Evolutionary conservation across 2,113 vertebrate genomes (phyloP).

Genomic region (Nyctereutes procyonoides): DNA sequence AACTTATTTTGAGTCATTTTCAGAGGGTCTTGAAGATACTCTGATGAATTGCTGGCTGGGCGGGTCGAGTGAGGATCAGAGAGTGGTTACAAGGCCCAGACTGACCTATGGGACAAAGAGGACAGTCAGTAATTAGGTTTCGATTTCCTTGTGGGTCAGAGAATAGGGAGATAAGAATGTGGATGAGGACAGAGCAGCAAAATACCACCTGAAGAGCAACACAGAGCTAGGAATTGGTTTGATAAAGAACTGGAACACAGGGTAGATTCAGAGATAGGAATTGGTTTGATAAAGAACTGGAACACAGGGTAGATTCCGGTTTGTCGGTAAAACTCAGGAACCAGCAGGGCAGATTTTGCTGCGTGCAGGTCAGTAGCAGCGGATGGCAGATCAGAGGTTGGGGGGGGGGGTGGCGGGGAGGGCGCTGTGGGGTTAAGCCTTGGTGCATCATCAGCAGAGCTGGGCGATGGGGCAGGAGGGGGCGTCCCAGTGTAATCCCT

Average conservation of each 20-base stretch:
- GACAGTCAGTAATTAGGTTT: background rate
- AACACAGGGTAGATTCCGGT: background rate
- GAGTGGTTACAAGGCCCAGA: background rate
- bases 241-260: background rate
- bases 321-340: background rate
- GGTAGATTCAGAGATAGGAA: background rate
- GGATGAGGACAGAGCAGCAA: background rate
- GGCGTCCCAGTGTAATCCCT: rapidly evolving
- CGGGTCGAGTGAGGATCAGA: background rate
- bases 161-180: background rate
- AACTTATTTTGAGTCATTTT: background rate
- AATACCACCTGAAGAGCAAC: background rate
- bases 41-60: background rate
- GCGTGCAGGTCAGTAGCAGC: background rate
- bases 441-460: rapidly evolving
- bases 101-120: background rate
- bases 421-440: rapidly evolving
- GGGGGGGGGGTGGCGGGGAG: background rate
- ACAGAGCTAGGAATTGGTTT: background rate
- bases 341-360: background rate
- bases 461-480: rapidly evolving
- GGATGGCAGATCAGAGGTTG: background rate
- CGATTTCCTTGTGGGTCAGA: background rate
- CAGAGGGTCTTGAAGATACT: background rate
- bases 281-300: background rate